phyloP scores from a whole-genome alignment of 2,113 vertebrate species.

The Chitala chitala region DNA sequence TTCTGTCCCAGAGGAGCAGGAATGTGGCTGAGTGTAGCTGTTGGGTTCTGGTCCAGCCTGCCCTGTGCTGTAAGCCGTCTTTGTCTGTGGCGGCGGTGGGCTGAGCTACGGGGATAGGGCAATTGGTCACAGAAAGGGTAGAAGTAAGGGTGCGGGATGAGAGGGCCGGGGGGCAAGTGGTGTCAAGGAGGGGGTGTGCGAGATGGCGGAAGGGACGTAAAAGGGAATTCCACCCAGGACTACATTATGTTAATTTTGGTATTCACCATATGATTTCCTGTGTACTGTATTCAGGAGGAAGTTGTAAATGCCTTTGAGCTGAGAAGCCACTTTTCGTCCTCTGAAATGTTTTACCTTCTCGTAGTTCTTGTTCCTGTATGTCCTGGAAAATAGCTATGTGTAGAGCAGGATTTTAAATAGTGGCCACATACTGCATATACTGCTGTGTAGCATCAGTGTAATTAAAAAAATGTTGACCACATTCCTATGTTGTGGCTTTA shows the following conservation, averaged over 20 bases:
- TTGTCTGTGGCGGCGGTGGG: constrained; percentile 40
- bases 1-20: constrained; percentile 61
- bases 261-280: constrained; percentile 2
- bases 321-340: background rate
- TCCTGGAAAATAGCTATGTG: too few relatives aligned
- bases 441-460: too few relatives aligned
- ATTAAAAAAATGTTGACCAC: too few relatives aligned
- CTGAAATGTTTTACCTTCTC: background rate
- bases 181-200: constrained; percentile 22
- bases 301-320: background rate
- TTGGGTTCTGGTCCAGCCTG: constrained; percentile 32
- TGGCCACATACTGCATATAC: too few relatives aligned
- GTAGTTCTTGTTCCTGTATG: too few relatives aligned
- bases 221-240: background rate
- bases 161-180: background rate
- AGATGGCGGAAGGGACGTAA: background rate
- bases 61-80: constrained; percentile 49
- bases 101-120: background rate
- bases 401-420: too few relatives aligned
- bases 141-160: background rate
- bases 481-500: too few relatives aligned
- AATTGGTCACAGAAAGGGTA: background rate
- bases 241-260: background rate
- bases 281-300: background rate
- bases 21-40: constrained; percentile 67